Evolutionary conservation across 1,140 invertebrate species (phyloP).

Genomic region (Bombus sylvicola): DNA sequence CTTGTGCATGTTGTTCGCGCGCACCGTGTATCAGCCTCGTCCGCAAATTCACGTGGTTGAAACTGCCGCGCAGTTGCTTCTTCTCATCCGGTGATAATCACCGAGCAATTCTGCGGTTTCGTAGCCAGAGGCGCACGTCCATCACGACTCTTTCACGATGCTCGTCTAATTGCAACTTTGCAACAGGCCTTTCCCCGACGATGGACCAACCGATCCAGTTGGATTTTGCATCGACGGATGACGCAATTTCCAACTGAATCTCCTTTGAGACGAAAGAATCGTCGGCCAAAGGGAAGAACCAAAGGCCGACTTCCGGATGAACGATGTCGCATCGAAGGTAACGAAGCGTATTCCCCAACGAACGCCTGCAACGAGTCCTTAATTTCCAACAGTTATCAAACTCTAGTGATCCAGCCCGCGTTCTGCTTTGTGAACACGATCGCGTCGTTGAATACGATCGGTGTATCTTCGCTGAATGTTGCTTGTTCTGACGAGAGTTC

Average conservation of each 20-base stretch:
- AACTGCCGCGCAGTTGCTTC: background rate
- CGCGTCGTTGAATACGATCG: background rate
- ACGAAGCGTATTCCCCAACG: background rate
- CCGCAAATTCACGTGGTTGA: background rate
- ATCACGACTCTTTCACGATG: conserved; percentile 30
- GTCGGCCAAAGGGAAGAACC: background rate
- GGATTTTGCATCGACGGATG: conserved; percentile 47
- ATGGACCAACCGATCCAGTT: conserved; percentile 53
- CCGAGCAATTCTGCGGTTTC: conserved; percentile 7
- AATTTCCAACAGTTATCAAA: conserved; percentile 24
- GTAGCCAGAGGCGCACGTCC: conserved; percentile 11
- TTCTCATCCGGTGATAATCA: conserved; percentile 34
- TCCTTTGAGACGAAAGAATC: conserved; percentile 26
- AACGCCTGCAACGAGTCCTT: background rate
- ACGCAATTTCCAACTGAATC: conserved; percentile 56
- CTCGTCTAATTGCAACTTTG: conserved; percentile 58
- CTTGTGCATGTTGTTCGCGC: too few relatives aligned
- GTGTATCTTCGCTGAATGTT: background rate
- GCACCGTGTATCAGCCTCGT: too few relatives aligned
- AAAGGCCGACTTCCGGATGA: background rate
- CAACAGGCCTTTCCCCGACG: conserved; percentile 41
- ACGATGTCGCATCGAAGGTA: conserved; percentile 9
- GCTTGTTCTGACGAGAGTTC: background rate
- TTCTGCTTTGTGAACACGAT: background rate
- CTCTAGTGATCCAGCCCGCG: background rate